Evolutionary conservation across 2,888 invertebrate genomes (phyloP), one percentile per base, ranked within the genome.

Genomic region (Platycheirus albimanus): DNA sequence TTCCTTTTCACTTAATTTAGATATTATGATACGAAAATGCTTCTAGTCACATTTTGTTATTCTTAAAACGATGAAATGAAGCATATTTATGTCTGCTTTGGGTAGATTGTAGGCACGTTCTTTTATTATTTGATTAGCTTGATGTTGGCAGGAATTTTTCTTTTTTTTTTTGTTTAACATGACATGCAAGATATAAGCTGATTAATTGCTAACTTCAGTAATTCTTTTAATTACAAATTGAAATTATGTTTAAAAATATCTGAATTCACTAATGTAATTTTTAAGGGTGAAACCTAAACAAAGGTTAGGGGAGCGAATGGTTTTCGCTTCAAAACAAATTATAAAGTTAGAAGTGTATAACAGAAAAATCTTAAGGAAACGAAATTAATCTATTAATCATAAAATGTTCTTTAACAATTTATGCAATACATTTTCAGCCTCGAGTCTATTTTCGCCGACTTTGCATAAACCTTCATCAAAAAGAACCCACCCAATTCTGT

Each of bases 1-100:
- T 52, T 13, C 66, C 15, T 8, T 54, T 70, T 47, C 54, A 54
- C 47, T 63, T 69, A 15, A 49, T 58, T 71, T 58, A 72, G 72
- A 30, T 66, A 36, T 66, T 51, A 30, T 30, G 77, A 58, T 70
- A 69, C 17, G 24, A 6, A 51, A 33, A 33, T 17, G 52, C 24
- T 17, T 33, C 15, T 5, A 11, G 33, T 6, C 8, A 52, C 11
- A 33, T 17, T 52, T 33, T 11, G 17, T 15, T 33, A 8, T 28
- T 28, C 28, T 33, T 17, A 17, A 6, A 17, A 13, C 47, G 8
- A 13, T 49, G 6, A n/a, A 33, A 19, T 52, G 10, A 3, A 5
- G 30, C 15, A 51, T 51, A 30, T 51, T 30, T 15, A 30, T 30
- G 10, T 30, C n/a, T n/a, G n/a, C n/a, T n/a, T n/a, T n/a, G n/a